Evolutionary conservation across 2,113 vertebrate species (phyloP).

Genomic region (Callaeas wilsoni): DNA sequence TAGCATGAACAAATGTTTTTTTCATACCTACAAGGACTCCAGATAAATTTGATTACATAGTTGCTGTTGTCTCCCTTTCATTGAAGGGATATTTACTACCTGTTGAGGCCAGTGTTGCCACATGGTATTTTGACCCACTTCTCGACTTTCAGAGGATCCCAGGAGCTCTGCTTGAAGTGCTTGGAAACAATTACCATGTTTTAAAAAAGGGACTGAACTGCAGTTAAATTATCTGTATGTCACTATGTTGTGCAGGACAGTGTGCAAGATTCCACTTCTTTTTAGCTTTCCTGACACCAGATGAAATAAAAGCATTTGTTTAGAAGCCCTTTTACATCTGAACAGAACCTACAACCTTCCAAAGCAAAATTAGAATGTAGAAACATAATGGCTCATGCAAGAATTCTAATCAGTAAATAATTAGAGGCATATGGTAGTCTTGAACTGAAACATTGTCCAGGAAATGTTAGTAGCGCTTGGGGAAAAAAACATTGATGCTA

Average conservation of each 20-base stretch:
- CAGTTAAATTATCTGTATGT: neutral
- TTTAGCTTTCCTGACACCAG: neutral
- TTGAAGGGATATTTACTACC: neutral
- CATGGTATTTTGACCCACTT: neutral
- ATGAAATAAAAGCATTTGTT: neutral
- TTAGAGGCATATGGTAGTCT: neutral
- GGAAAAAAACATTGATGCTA: neutral
- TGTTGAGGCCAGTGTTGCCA: neutral
- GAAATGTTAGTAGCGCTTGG: neutral
- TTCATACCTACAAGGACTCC: neutral
- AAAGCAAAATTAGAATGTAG: neutral
- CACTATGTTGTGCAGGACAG: neutral
- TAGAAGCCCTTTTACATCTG: neutral
- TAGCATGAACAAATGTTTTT: neutral
- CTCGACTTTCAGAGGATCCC: neutral
- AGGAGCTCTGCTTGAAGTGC: neutral
- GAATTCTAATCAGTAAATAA: neutral
- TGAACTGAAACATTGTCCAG: neutral
- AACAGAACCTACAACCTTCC: neutral
- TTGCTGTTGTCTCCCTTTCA: neutral
- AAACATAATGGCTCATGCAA: neutral
- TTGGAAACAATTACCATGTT: neutral
- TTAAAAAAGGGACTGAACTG: neutral
- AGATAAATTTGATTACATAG: neutral
- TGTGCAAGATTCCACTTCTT: neutral